Conservation (phyloP, 2,113 vertebrate genomes). For the Marmota monax region DNA sequence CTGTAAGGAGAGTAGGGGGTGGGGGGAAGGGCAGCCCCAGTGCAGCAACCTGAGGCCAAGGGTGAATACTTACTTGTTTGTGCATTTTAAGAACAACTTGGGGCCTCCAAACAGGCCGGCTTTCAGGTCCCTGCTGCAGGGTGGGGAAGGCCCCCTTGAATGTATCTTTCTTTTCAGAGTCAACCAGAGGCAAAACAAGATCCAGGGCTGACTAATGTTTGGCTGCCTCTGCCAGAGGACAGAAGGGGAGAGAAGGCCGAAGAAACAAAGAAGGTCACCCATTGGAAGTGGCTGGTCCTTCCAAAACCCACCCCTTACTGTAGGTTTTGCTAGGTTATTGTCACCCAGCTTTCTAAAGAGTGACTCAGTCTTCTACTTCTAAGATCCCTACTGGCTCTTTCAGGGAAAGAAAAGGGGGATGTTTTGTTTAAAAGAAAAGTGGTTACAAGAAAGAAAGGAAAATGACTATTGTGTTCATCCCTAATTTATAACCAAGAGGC, state of each 20-base stretch:
- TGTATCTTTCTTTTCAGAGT: conserved; percentile 58
- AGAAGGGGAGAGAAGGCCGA: background rate
- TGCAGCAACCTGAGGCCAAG: conserved; percentile 72
- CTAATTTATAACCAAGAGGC: conserved; percentile 83
- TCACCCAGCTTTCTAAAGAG: conserved; percentile 74
- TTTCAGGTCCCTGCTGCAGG: background rate
- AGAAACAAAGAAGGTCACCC: conserved; percentile 66
- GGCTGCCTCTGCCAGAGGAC: conserved; percentile 57
- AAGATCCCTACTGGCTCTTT: conserved; percentile 76
- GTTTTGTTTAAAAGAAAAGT: background rate
- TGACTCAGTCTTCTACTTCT: conserved; percentile 51
- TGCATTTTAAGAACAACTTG: conserved; percentile 51
- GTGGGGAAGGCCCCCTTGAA: background rate
- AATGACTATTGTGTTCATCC: conserved; percentile 84
- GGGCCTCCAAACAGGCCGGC: background rate
- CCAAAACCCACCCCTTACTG: conserved; percentile 80
- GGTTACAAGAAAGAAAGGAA: conserved; percentile 38
- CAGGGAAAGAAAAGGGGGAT: conserved; percentile 54
- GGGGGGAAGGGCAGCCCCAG: conserved; percentile 60
- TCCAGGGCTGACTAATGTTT: conserved; percentile 19
- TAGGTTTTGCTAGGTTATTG: conserved; percentile 72
- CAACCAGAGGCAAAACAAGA: conserved; percentile 71
- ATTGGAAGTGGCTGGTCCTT: conserved; percentile 72
- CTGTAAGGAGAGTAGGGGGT: conserved; percentile 71
- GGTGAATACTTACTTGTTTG: conserved; percentile 60